Conservation (phyloP, 2,888 invertebrate species). For the Alcis repandata region DNA sequence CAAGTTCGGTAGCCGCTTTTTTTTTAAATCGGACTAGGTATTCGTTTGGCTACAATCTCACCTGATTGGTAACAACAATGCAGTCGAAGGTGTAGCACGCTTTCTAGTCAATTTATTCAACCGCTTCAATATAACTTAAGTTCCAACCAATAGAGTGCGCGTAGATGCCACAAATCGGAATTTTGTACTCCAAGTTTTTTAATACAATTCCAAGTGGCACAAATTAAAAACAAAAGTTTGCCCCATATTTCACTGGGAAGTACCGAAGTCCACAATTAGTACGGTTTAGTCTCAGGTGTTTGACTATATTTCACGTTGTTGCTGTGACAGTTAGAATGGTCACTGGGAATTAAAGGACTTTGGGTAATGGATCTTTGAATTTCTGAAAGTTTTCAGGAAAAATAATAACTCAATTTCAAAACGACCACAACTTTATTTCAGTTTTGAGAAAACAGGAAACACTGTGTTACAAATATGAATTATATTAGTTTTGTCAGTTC, state of each 20-base stretch:
- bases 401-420: not conserved
- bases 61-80: too few species aligned
- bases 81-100: too few species aligned
- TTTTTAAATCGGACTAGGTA: too few species aligned
- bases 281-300: constrained; percentile 31
- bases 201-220: constrained; percentile 28
- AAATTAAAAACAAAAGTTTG: constrained; percentile 39
- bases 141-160: constrained; percentile 1
- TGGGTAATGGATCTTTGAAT: constrained; percentile 12
- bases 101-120: not conserved
- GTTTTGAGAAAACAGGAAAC: not conserved
- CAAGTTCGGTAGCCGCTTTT: too few species aligned
- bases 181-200: constrained; percentile 25
- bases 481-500: too few species aligned
- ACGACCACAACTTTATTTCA: not conserved
- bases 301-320: constrained; percentile 34
- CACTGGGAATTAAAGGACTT: constrained; percentile 13
- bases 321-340: constrained; percentile 27
- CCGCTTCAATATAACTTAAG: too few species aligned
- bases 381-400: not conserved
- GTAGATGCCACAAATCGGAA: constrained; percentile 2
- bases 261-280: constrained; percentile 29
- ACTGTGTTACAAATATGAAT: not conserved
- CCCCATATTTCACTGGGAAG: constrained; percentile 35
- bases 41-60: too few species aligned